Percentiles rank a stretch among this genome's conserved stretches.
Evolutionary conservation across 64 coral and sea anemone species (phyloP).

Genomic region (Actinia equina): DNA sequence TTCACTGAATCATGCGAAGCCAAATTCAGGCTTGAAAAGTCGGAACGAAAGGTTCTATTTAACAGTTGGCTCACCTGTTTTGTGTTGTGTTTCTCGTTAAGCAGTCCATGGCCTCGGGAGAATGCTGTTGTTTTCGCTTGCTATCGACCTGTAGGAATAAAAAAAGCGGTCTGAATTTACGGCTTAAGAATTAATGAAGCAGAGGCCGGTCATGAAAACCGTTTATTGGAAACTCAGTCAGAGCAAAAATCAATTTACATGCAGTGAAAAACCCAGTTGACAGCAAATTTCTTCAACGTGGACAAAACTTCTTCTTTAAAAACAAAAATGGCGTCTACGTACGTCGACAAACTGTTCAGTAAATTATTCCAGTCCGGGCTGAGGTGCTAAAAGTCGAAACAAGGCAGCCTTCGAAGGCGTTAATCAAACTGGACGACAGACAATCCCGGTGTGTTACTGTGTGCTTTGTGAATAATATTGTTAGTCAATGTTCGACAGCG

Average conservation of each 20-base stretch:
- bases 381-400: constrained; percentile 18
- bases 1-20: neutral
- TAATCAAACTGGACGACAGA: constrained; percentile 1
- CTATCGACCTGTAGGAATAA: neutral
- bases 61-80: neutral
- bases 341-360: neutral
- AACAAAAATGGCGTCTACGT: neutral
- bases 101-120: neutral
- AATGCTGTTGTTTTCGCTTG: neutral
- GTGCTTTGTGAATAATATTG: neutral
- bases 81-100: neutral
- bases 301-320: neutral
- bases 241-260: neutral
- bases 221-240: neutral
- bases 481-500: neutral
- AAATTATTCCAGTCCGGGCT: constrained; percentile 13
- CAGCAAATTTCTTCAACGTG: neutral
- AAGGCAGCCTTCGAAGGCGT: constrained; percentile 8
- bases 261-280: neutral
- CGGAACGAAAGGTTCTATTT: neutral
- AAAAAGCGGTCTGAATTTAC: constrained; percentile 4
- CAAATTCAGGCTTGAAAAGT: neutral
- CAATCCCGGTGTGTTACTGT: neutral
- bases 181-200: constrained; percentile 14
- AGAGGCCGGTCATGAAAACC: neutral